Evolutionary conservation across 2,888 invertebrate species (phyloP).

Genomic region (Leptinotarsa haldemani): DNA sequence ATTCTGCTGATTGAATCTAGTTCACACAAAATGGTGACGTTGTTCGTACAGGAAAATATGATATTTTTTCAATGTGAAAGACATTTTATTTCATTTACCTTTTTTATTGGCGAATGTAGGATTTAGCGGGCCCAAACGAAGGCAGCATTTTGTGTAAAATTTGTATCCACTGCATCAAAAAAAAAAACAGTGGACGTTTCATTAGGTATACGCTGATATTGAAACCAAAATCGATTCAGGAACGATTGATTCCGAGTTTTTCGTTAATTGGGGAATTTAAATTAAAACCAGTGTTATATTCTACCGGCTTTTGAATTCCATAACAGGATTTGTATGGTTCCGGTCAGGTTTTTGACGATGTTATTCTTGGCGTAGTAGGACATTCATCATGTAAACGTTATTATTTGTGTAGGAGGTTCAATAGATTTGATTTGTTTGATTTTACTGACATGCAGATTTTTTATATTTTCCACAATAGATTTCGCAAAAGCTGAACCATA

Average conservation of each 20-base stretch:
- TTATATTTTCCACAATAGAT: no score
- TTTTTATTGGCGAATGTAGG: not conserved
- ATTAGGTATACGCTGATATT: not conserved
- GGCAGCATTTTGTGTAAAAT: not conserved
- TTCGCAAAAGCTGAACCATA: no score
- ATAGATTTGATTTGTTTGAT: not conserved
- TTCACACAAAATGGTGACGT: no score
- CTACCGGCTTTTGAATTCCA: not conserved
- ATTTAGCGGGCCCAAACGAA: not conserved
- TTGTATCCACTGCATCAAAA: not conserved
- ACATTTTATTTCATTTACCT: not conserved
- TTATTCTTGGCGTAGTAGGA: not conserved
- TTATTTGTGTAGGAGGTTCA: not conserved
- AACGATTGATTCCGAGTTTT: not conserved
- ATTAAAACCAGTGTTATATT: slow-evolving; percentile 1
- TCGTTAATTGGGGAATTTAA: slow-evolving; percentile 13
- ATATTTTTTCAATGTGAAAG: no score
- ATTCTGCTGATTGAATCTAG: no score
- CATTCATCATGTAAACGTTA: not conserved
- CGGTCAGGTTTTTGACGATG: not conserved
- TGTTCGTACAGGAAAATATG: no score
- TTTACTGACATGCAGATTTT: no score
- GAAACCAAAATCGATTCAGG: not conserved
- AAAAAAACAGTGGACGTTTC: not conserved
- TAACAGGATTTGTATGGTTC: not conserved